These are phyloP conservation scores for Alviniconcha marisindica DNA, from an alignment of 1,140 invertebrate genomes.

Conservation along the genomic window DNA sequence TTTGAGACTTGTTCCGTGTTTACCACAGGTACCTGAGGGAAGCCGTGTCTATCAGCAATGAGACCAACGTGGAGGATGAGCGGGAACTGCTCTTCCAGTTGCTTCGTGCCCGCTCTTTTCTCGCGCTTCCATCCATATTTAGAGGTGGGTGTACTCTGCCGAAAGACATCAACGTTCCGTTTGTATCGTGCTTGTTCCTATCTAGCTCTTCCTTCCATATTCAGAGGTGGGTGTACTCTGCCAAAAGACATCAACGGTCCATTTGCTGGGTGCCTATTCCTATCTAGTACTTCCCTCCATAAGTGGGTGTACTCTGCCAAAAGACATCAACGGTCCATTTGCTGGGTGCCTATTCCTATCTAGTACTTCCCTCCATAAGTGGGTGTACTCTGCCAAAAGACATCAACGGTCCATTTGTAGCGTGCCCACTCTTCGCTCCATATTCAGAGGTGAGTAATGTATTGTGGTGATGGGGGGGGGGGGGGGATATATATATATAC, in stretches of 20 bases:
- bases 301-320: too few relatives aligned
- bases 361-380: constrained; percentile 24
- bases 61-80: constrained; percentile 19
- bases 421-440: constrained; percentile 7
- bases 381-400: too few relatives aligned
- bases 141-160: too few relatives aligned
- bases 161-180: too few relatives aligned
- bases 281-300: constrained; percentile 18
- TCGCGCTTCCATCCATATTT: constrained; percentile 23
- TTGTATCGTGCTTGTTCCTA: not conserved
- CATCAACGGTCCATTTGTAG: not conserved
- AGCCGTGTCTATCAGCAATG: not conserved
- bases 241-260: too few relatives aligned
- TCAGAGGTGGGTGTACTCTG: constrained; percentile 33
- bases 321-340: too few relatives aligned
- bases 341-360: not conserved
- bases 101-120: not conserved
- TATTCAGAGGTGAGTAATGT: too few relatives aligned
- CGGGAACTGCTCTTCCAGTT: constrained; percentile 1
- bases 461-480: too few relatives aligned
- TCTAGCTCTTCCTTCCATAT: constrained; percentile 22
- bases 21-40: not conserved
- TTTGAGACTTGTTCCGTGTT: not conserved
- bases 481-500: too few relatives aligned
- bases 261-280: not conserved